Percentiles rank a stretch among this genome's conserved stretches.
phyloP scores from a whole-genome alignment of 2,888 invertebrate genomes.

The Drosophila ustulata region DNA sequence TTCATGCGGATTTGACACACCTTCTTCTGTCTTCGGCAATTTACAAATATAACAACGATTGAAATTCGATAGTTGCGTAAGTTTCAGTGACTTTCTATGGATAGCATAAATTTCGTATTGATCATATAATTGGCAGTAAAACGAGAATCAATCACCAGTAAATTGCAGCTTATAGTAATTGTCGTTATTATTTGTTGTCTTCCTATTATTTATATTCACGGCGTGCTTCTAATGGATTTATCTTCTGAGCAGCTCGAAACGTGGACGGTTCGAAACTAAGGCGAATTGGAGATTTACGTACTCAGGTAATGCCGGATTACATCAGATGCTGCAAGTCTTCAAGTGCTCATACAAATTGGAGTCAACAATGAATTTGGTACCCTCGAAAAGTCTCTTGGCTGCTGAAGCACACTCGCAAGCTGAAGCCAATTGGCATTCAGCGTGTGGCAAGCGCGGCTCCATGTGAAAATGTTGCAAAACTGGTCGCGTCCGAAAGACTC shows the following conservation, averaged over 20 bases:
- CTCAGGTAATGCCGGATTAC: not conserved
- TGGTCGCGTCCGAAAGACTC: slow-evolving; percentile 43
- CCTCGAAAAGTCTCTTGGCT: not conserved
- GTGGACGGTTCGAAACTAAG: too few relatives aligned
- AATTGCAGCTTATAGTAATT: not conserved
- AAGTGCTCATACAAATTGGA: slow-evolving; percentile 1
- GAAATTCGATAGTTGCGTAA: not conserved
- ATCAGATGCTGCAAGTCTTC: not conserved
- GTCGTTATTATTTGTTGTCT: not conserved
- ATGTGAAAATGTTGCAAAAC: slow-evolving; percentile 67
- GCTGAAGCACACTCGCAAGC: not conserved
- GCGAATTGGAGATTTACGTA: not conserved
- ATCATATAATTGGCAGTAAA: not conserved
- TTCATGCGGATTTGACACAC: not conserved
- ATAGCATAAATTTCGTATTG: not conserved
- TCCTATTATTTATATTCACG: not conserved
- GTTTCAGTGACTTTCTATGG: not conserved
- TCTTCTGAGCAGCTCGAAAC: too few relatives aligned
- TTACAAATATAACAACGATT: not conserved
- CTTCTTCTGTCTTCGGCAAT: not conserved
- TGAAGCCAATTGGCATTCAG: slow-evolving; percentile 39
- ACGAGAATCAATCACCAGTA: not conserved
- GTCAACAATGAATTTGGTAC: not conserved
- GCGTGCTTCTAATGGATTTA: too few relatives aligned
- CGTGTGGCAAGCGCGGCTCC: slow-evolving; percentile 31